Evolutionary conservation across 2,888 invertebrate genomes (phyloP).

Genomic region (Calliopum simillimum): DNA sequence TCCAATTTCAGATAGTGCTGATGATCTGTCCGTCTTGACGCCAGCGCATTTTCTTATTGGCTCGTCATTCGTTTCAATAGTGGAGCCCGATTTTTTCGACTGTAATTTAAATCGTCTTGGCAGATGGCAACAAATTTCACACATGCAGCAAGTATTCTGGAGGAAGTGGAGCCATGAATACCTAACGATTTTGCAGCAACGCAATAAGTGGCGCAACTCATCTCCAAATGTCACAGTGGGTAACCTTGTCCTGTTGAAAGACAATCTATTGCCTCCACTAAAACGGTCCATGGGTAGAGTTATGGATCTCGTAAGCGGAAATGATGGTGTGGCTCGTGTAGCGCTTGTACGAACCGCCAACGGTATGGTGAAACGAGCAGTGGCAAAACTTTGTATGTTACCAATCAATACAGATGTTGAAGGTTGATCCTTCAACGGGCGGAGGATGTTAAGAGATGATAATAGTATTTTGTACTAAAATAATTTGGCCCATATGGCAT

Average conservation of each 20-base stretch:
- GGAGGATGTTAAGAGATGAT: too few species aligned
- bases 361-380: too few species aligned
- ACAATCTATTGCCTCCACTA: not conserved
- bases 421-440: not conserved
- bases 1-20: slow-evolving; percentile 45
- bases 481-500: too few species aligned
- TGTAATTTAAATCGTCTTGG: too few species aligned
- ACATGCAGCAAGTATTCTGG: slow-evolving; percentile 43
- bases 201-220: slow-evolving; percentile 41
- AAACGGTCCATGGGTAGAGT: too few species aligned
- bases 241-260: slow-evolving; percentile 31
- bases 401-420: too few species aligned
- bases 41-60: slow-evolving; percentile 43
- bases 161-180: slow-evolving; percentile 39
- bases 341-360: too few species aligned
- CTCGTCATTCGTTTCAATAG: slow-evolving; percentile 36
- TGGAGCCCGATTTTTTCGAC: not conserved
- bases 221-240: slow-evolving; percentile 12
- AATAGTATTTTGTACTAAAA: too few species aligned
- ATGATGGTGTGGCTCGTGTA: too few species aligned
- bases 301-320: too few species aligned
- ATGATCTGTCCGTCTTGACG: slow-evolving; percentile 42
- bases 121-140: slow-evolving; percentile 40
- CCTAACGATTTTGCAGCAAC: slow-evolving; percentile 39
- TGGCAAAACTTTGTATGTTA: too few species aligned